Base-by-base conservation (phyloP, 2,113 vertebrate species). In the Hippocampus guttulatus region DNA sequence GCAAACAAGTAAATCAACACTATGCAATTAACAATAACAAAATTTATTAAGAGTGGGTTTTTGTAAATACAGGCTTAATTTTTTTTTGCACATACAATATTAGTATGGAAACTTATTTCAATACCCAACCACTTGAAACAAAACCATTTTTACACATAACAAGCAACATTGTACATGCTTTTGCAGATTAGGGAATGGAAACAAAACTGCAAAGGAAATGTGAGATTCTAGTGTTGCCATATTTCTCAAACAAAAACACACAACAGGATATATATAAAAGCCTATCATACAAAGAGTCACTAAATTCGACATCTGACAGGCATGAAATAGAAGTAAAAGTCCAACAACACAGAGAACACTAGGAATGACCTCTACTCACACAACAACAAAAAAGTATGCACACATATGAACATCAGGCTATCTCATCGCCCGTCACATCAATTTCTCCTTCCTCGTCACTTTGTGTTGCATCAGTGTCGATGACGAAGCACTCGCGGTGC, bases 371-470 rank as follows among this genome's bases (percentile, higher is more conserved):
- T 66, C 18, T 23, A 7, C 10, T 61, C 52, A 43, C 38, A 62
- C 25, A 60, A 62, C 60, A 57, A 10, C n/a, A 60, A 45, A 65
- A 75, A 81, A 57, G 49, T 33, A 80, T 0, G 23, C 40, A 52
- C 64, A 41, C 1, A 20, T 21, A 52, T 25, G 58, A 60, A 67
- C 0, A 38, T 81, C 27, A 85, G 18, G 88, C 78, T 1, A 73
- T 66, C n/a, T 91, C 77, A 51, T 88, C 87, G 76, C 86, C 91
- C 8, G 82, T 91, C 55, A 91, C 88, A 20, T 91, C 87, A 8
- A 87, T 77, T 8, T 78, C 84, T 15, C 89, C 85, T 3, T 87
- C 82, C 1, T 84, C 85, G 18, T 90, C 82, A 30, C 87, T 84
- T 12, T 30, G 51, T 25, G n/a, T 63, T 0, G 73, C 3, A 16